Evolutionary conservation across 2,797 vertebrate genomes (phyloP).

Genomic region (Margarornis squamiger): DNA sequence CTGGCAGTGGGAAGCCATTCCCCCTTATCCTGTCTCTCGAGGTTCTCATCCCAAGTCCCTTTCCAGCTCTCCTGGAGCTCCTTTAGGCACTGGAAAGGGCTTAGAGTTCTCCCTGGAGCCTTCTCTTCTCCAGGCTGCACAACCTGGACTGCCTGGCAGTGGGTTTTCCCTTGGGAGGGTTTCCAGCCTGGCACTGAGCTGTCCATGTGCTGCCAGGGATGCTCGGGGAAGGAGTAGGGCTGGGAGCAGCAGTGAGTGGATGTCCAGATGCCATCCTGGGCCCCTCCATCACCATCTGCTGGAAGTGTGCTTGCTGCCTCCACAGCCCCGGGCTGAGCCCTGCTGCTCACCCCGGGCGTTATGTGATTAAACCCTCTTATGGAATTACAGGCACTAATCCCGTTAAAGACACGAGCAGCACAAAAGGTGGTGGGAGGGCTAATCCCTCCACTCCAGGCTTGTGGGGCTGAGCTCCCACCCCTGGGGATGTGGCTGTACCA

Average conservation of each 20-base stretch:
- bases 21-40: neutral
- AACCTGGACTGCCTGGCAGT: neutral
- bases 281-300: fast-evolving
- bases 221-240: fast-evolving
- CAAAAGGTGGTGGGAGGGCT: neutral
- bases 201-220: fast-evolving
- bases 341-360: fast-evolving
- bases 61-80: neutral
- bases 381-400: neutral
- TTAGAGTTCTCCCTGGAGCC: neutral
- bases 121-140: neutral
- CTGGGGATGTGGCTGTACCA: fast-evolving
- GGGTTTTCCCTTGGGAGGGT: neutral
- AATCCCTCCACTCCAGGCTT: neutral
- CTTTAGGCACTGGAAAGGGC: neutral
- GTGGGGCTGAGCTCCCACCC: neutral
- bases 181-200: neutral
- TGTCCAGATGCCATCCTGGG: fast-evolving
- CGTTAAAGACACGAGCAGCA: neutral
- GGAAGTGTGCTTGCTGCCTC: neutral
- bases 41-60: fast-evolving
- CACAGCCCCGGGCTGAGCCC: neutral
- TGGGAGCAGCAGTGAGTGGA: neutral
- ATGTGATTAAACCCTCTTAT: neutral
- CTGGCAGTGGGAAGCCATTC: neutral